Evolutionary conservation across 2,113 vertebrate species (phyloP).

Genomic region (Sitta europaea): DNA sequence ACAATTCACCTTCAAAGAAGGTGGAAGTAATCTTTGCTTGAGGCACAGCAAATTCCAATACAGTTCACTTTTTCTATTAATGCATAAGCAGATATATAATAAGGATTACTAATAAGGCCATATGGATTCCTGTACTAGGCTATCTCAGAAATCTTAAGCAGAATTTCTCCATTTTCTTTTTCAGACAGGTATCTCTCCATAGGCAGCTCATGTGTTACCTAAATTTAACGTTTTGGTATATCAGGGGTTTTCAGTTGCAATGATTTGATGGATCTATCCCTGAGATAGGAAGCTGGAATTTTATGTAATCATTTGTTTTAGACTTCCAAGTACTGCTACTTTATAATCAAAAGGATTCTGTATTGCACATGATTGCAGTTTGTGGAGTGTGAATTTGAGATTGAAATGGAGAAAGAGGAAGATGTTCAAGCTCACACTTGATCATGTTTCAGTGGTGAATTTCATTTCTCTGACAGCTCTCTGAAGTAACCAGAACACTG

Average conservation of each 20-base stretch:
- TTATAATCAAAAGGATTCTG: background rate
- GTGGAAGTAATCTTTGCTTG: slow-evolving; percentile 49
- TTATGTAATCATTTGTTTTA: background rate
- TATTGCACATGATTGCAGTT: background rate
- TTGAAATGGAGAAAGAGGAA: background rate
- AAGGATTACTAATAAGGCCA: background rate
- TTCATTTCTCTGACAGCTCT: background rate
- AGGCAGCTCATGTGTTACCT: background rate
- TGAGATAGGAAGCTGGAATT: background rate
- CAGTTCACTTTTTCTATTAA: slow-evolving; percentile 12
- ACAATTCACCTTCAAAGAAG: slow-evolving; percentile 52
- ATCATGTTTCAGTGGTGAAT: background rate
- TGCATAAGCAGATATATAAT: slow-evolving; percentile 29
- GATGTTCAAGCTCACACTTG: background rate
- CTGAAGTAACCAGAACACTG: background rate
- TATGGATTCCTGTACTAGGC: background rate
- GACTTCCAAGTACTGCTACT: background rate
- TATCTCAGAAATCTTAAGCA: background rate
- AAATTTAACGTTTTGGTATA: background rate
- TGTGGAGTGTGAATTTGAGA: background rate
- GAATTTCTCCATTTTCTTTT: background rate
- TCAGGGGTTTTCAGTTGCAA: background rate
- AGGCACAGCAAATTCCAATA: slow-evolving; percentile 30
- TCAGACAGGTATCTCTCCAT: background rate
- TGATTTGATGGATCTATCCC: background rate